phyloP scores from a whole-genome alignment of 2,888 invertebrate genomes.

The Oscheius sp. region DNA sequence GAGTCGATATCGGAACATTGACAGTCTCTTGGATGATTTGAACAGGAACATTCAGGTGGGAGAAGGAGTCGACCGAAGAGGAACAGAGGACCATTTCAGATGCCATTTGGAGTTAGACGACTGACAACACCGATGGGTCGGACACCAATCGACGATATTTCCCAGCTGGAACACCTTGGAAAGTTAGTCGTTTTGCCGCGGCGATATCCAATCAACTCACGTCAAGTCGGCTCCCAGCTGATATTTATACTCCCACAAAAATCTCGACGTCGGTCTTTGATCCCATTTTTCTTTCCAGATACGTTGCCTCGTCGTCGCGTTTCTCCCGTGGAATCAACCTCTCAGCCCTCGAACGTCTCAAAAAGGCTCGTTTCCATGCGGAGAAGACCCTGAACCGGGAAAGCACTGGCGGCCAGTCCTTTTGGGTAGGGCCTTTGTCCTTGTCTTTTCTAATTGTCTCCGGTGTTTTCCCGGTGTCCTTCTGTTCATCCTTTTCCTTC shows the following conservation, averaged over 20 bases:
- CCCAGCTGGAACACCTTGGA: constrained; percentile 70
- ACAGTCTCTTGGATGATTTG: constrained; percentile 70
- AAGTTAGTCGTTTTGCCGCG: constrained; percentile 54
- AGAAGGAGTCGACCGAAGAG: neutral
- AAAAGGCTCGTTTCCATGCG: constrained; percentile 46
- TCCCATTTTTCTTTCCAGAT: constrained; percentile 49
- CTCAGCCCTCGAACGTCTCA: constrained; percentile 57
- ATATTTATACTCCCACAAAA: neutral
- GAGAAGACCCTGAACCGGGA: constrained; percentile 31
- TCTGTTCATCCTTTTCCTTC: neutral
- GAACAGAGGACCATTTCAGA: constrained; percentile 17
- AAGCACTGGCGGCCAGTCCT: constrained; percentile 42
- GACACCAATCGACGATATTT: constrained; percentile 58
- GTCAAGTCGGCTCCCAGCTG: neutral
- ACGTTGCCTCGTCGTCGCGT: constrained; percentile 65
- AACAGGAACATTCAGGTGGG: constrained; percentile 61
- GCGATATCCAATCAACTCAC: neutral
- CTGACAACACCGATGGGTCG: constrained; percentile 70
- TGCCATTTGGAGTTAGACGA: constrained; percentile 68
- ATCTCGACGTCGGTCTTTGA: neutral
- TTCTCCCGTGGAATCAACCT: constrained; percentile 63
- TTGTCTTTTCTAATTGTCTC: neutral
- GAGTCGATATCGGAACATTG: constrained; percentile 70
- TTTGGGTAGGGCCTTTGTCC: constrained; percentile 38
- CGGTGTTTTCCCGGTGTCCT: neutral